Percentiles rank a stretch among this genome's conserved stretches.
Evolutionary conservation across 2,888 invertebrate species (phyloP).

Genomic region (Microchrysa polita): DNA sequence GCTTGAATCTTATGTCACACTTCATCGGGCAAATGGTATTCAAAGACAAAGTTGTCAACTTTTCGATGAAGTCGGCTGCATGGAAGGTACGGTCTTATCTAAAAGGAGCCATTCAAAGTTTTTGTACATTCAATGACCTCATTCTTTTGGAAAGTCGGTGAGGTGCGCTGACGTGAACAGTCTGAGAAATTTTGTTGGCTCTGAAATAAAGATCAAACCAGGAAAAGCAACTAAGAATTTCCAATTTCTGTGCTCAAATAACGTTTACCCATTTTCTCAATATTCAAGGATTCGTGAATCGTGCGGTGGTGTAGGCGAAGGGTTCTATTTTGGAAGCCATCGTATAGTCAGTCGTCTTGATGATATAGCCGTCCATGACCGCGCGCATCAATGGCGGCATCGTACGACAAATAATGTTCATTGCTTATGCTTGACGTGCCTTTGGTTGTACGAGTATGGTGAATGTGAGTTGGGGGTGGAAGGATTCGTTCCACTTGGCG

Average conservation of each 20-base stretch:
- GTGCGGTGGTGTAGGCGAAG: too few relatives aligned
- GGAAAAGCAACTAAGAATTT: constrained; percentile 1
- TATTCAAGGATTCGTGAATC: background rate
- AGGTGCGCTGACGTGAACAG: constrained; percentile 2
- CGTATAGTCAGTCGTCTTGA: background rate
- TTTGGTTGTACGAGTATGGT: background rate
- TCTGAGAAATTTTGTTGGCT: constrained; percentile 34
- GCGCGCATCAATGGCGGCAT: constrained; percentile 15
- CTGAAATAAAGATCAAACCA: constrained; percentile 40
- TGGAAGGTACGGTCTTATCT: constrained; percentile 3
- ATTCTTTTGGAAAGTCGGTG: constrained; percentile 52
- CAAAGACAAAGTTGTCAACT: constrained; percentile 6
- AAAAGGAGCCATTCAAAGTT: constrained; percentile 40
- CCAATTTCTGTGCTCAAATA: background rate
- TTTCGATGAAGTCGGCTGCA: background rate
- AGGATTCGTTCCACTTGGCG: constrained; percentile 1
- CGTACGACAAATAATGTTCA: constrained; percentile 7
- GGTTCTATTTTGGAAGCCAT: background rate
- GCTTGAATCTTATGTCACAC: background rate
- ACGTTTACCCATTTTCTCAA: background rate
- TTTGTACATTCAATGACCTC: constrained; percentile 46
- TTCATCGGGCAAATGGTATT: constrained; percentile 14
- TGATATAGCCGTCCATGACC: constrained; percentile 2
- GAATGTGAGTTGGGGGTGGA: background rate
- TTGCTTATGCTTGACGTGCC: constrained; percentile 27